Evolutionary conservation across 2,113 vertebrate species (phyloP).

Genomic region (Triplophysa tibetana): DNA sequence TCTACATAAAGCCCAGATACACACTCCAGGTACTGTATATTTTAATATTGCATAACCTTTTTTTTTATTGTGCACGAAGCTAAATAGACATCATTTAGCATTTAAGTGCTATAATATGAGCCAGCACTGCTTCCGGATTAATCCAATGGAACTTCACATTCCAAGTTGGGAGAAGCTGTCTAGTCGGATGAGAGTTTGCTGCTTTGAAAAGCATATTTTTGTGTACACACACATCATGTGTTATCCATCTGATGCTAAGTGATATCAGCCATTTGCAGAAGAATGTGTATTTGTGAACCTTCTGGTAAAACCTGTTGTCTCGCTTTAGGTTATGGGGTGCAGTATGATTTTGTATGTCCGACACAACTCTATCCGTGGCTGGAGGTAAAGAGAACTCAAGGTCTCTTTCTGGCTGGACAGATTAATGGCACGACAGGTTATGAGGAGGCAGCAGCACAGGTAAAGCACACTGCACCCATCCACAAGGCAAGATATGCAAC

Average conservation of each 20-base stretch:
- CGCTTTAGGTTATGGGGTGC: conserved; percentile 88
- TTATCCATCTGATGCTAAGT: too few species aligned
- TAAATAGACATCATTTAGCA: too few species aligned
- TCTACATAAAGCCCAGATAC: conserved; percentile 80
- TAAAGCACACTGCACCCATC: conserved; percentile 6
- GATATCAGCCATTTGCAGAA: too few species aligned
- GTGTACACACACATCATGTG: too few species aligned
- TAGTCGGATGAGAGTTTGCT: too few species aligned
- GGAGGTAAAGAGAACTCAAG: conserved; percentile 83
- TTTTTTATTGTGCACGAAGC: too few species aligned
- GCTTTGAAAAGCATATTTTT: too few species aligned
- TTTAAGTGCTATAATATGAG: too few species aligned
- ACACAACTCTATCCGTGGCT: conserved; percentile 85
- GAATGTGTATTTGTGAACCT: background rate
- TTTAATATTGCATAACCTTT: background rate
- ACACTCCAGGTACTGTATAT: conserved; percentile 80
- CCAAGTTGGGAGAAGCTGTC: too few species aligned
- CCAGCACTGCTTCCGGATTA: too few species aligned
- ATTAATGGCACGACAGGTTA: conserved; percentile 97
- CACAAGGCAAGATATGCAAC: too few species aligned
- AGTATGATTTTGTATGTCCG: conserved; percentile 94
- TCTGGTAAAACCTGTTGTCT: background rate
- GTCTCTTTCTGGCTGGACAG: conserved; percentile 93
- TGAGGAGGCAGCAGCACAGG: conserved; percentile 89
- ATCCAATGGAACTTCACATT: too few species aligned